Evolutionary conservation across 2,888 invertebrate species (phyloP), one percentile per base, ranked within the genome.

Genomic region (Drosophila sordidapex): DNA sequence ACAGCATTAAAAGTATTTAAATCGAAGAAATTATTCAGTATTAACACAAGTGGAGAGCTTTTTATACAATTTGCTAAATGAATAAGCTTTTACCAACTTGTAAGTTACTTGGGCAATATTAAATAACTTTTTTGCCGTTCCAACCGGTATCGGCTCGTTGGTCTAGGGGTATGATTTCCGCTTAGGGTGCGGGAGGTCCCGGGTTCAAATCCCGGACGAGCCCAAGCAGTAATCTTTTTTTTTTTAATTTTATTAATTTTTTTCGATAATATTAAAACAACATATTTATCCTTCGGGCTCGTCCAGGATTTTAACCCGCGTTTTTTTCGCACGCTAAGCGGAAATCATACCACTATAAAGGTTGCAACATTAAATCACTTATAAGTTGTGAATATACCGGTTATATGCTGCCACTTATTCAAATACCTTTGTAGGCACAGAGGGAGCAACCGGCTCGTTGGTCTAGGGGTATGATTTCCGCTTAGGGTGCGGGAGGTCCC

Each of bases 181-280:
- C 93, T 93, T 93, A 93, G 92, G 93, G 93, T 93, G 92, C 92
- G 93, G 93, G 93, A 93, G 93, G 93, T 93, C 93, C 93, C 93
- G 93, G 93, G 93, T 93, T 93, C 93, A 93, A 93, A 92, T 93
- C 93, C 93, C 93, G 93, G 93, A 93, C 93, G 93, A 93, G 93
- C 93, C 93, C 93, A 87, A 85, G 81, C 4, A n/a, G 0, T 8
- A 0, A 0, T 10, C 1, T 11, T 35, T 76, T 76, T 60, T 62
- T 25, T 49, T 59, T 7, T 6, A 15, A 29, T 48, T 21, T 27
- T 33, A 53, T 43, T 3, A 4, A 0, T 29, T 11, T 56, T 57
- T 33, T 62, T 33, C 6, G 21, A 46, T 25, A n/a, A 21, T 11
- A 13, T 25, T 25, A 58, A 59, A 66, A 53, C 4, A 33, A 33